A percentile compares a stretch with the other conserved stretches of the same genome.
These are phyloP conservation scores for Zosterops japonicus DNA, from an alignment of 2,113 vertebrate species.

Conservation along the genomic window DNA sequence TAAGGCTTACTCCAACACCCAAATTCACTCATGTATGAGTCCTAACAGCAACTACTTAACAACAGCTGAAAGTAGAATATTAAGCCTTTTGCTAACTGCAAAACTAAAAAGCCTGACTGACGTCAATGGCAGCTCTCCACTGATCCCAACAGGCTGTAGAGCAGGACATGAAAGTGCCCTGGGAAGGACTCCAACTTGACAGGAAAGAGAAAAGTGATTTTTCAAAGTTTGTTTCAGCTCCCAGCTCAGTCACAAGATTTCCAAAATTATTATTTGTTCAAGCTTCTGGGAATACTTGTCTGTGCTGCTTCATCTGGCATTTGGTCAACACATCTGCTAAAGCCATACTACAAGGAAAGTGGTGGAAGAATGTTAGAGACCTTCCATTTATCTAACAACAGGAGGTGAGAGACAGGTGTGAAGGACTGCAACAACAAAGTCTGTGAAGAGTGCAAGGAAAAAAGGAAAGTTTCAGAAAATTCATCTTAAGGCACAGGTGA, in stretches of 20 bases:
- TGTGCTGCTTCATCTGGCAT: slow-evolving; percentile 10
- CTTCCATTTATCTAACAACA: not conserved
- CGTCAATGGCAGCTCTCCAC: not conserved
- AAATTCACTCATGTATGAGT: slow-evolving; percentile 29
- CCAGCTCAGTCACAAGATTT: not conserved
- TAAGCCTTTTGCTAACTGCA: slow-evolving; percentile 11
- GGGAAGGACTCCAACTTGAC: slow-evolving; percentile 19
- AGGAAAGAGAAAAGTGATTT: not conserved
- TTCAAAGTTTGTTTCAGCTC: not conserved
- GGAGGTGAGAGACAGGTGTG: not conserved
- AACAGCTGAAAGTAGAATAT: not conserved
- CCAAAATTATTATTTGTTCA: not conserved
- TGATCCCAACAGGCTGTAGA: not conserved
- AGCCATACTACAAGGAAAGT: not conserved
- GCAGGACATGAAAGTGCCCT: not conserved
- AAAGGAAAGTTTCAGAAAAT: not conserved
- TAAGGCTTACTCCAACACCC: slow-evolving; percentile 39
- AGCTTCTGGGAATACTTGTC: not conserved
- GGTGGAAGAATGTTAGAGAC: not conserved
- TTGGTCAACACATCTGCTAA: not conserved
- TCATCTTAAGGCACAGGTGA: not conserved
- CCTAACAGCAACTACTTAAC: slow-evolving; percentile 2
- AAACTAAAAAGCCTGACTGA: not conserved
- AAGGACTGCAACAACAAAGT: not conserved
- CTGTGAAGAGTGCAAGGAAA: not conserved